Percentiles rank a stretch among this genome's conserved stretches.
These are phyloP conservation scores for Drosophila seguyi DNA, from an alignment of 1,140 invertebrate species.

Conservation along the genomic window DNA sequence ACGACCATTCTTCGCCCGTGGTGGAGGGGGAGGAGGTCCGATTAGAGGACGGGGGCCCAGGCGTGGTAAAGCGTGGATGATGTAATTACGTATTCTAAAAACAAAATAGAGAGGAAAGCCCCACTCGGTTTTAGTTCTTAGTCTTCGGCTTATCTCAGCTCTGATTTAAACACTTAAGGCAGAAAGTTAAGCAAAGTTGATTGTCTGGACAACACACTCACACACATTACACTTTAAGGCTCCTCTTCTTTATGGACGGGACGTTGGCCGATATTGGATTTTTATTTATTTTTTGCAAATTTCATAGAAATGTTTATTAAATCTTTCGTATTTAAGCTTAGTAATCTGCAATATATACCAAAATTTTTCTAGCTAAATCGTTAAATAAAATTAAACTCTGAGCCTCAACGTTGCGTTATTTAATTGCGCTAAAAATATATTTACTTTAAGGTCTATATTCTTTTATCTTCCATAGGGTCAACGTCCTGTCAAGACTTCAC, in stretches of 20 bases:
- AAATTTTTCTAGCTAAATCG: background rate
- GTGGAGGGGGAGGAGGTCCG: conserved; percentile 57
- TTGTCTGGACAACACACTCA: conserved; percentile 9
- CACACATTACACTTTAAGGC: background rate
- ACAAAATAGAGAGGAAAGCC: conserved; percentile 1
- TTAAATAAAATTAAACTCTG: conserved; percentile 47
- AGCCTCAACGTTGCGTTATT: conserved; percentile 38
- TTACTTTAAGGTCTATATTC: too few relatives aligned
- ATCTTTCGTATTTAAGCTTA: background rate
- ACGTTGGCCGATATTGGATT: conserved; percentile 1
- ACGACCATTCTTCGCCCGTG: conserved; percentile 55
- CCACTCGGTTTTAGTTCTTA: conserved; percentile 53
- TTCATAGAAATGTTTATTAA: background rate
- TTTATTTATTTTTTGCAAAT: background rate
- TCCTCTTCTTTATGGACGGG: background rate
- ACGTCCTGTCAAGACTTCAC: conserved; percentile 48
- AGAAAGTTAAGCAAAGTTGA: conserved; percentile 2
- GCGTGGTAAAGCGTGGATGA: conserved; percentile 83
- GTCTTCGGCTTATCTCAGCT: conserved; percentile 59
- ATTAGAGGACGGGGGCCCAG: conserved; percentile 69
- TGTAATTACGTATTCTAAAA: conserved; percentile 72
- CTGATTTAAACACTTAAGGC: conserved; percentile 44
- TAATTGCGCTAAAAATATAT: conserved; percentile 9
- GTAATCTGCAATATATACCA: conserved; percentile 1
- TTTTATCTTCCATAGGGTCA: conserved; percentile 5